These are phyloP conservation scores for Tolmerus cingulatus DNA, from an alignment of 2,888 invertebrate genomes.

Conservation along the genomic window DNA sequence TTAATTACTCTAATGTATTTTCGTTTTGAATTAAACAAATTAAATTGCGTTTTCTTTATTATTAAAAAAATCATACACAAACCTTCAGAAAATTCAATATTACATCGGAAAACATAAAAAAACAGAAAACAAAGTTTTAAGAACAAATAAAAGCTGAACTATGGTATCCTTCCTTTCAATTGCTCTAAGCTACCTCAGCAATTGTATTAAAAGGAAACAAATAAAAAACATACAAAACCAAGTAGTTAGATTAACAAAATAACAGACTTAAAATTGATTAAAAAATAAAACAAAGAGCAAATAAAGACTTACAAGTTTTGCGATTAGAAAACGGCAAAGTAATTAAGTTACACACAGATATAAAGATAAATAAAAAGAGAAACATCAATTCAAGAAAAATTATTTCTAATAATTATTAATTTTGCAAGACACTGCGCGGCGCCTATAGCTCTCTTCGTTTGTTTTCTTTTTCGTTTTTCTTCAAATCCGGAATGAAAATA, in stretches of 20 bases:
- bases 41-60: not conserved
- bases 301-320: conserved; percentile 46
- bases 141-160: not conserved
- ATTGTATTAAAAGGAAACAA: not conserved
- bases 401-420: not conserved
- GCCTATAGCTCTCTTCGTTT: conserved; percentile 39
- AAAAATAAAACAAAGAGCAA: conserved; percentile 34
- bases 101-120: not conserved
- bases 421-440: conserved; percentile 40
- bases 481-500: conserved; percentile 1
- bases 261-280: not conserved
- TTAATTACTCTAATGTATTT: not conserved
- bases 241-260: not conserved
- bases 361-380: conserved; percentile 7
- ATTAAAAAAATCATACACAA: not conserved
- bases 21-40: not conserved
- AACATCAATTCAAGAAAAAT: not conserved
- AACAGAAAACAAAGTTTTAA: not conserved
- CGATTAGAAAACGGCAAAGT: conserved; percentile 27
- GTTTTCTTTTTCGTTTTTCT: not conserved
- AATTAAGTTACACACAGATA: conserved; percentile 22
- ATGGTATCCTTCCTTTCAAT: not conserved
- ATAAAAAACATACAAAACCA: not conserved
- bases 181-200: not conserved
- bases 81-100: not conserved